Evolutionary conservation across 2,888 invertebrate genomes (phyloP).

Genomic region (Tortricodes alternella): DNA sequence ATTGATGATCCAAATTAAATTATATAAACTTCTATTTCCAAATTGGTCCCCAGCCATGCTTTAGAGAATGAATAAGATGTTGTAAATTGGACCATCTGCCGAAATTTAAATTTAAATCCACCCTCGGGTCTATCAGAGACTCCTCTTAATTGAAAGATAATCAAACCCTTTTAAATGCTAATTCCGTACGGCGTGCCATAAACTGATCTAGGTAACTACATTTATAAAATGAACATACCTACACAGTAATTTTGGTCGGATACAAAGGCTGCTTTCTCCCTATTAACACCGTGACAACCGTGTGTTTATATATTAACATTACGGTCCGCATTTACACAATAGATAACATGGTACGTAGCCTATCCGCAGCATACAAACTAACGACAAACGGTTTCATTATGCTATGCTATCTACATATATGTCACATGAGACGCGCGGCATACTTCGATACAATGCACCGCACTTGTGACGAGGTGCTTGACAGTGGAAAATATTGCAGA

Average conservation of each 20-base stretch:
- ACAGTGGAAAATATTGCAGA: conserved; percentile 32
- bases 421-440: conserved; percentile 47
- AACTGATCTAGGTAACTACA: conserved; percentile 4
- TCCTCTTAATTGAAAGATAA: conserved; percentile 8
- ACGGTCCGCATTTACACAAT: conserved; percentile 65
- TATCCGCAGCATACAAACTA: conserved; percentile 62
- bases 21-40: no score
- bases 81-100: no score
- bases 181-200: conserved; percentile 4
- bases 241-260: conserved; percentile 14
- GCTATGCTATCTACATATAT: conserved; percentile 22
- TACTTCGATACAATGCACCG: conserved; percentile 50
- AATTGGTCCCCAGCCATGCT: no score
- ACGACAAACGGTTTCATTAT: conserved; percentile 52
- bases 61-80: no score
- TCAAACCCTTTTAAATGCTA: conserved; percentile 19
- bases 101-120: neutral
- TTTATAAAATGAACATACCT: conserved; percentile 15
- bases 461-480: conserved; percentile 36
- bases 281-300: conserved; percentile 24
- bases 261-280: conserved; percentile 26
- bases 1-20: no score
- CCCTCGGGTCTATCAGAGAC: neutral
- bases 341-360: conserved; percentile 53
- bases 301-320: conserved; percentile 51